Conservation (phyloP, 1,140 invertebrate species). For the Drusus annulatus region DNA sequence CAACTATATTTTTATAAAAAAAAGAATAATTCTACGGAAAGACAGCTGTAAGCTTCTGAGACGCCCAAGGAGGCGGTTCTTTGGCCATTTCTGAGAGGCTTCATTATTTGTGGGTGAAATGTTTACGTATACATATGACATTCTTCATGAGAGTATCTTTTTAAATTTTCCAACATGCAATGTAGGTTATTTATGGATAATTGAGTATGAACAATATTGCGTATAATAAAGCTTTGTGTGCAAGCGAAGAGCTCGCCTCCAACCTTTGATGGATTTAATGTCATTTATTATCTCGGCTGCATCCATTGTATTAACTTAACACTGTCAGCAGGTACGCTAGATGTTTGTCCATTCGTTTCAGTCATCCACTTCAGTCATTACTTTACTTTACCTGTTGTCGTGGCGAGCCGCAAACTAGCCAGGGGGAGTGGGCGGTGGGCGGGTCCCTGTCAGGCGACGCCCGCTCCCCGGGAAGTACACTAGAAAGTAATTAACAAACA, state of each 20-base stretch:
- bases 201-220: constrained; percentile 57
- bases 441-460: no score
- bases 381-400: neutral
- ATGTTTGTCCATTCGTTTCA: constrained; percentile 55
- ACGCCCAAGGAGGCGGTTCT: neutral
- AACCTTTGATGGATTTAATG: constrained; percentile 54
- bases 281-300: constrained; percentile 59
- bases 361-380: constrained; percentile 18
- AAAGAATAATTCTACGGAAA: constrained; percentile 37
- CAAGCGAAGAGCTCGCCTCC: constrained; percentile 54
- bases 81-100: constrained; percentile 20
- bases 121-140: constrained; percentile 46
- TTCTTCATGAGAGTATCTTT: constrained; percentile 54
- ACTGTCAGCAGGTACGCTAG: constrained; percentile 44
- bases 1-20: constrained; percentile 56
- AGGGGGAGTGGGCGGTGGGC: no score
- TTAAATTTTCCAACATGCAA: constrained; percentile 56
- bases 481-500: constrained; percentile 49
- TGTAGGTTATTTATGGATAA: constrained; percentile 55
- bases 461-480: constrained; percentile 22
- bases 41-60: constrained; percentile 30
- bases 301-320: constrained; percentile 49
- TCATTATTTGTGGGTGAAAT: constrained; percentile 29
- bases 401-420: no score
- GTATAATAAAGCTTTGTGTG: constrained; percentile 57